Conservation (phyloP, 2,797 vertebrate genomes). For the Premnoplex brunnescens region DNA sequence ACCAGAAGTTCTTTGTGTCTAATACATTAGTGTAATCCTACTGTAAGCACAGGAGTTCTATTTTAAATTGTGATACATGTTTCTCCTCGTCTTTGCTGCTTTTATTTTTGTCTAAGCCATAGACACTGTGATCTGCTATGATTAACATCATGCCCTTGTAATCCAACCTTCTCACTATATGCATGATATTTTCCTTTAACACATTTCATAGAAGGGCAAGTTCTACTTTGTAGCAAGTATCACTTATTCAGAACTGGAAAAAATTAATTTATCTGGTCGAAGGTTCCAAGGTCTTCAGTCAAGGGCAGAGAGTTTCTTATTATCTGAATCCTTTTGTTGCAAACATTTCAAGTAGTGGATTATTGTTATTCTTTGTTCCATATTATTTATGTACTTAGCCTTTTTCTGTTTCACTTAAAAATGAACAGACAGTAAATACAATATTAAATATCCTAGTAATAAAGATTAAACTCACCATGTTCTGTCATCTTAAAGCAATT, state of each 20-base stretch:
- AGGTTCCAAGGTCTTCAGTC: constrained; percentile 52
- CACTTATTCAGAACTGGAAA: constrained; percentile 77
- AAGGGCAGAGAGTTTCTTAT: constrained; percentile 31
- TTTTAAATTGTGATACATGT: constrained; percentile 13
- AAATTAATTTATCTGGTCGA: constrained; percentile 75
- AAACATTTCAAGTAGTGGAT: background rate
- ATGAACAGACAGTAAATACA: background rate
- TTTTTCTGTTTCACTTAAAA: background rate
- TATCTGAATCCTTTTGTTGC: background rate
- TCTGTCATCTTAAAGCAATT: background rate
- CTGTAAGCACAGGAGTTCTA: constrained; percentile 31
- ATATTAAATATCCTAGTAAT: background rate
- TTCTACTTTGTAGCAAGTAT: constrained; percentile 72
- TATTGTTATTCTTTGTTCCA: background rate
- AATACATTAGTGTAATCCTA: constrained; percentile 20
- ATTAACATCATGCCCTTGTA: constrained; percentile 73
- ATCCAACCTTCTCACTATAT: constrained; percentile 53
- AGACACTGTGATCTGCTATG: constrained; percentile 46
- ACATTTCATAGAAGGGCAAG: constrained; percentile 75
- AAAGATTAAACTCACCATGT: background rate
- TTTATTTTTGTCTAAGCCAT: constrained; percentile 44
- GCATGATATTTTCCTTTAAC: constrained; percentile 75
- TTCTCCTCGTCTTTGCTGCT: background rate
- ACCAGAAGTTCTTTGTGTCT: constrained; percentile 32
- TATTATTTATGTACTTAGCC: background rate